These are phyloP conservation scores for Mythimna loreyi DNA, from an alignment of 2,888 invertebrate genomes.

Conservation along the genomic window DNA sequence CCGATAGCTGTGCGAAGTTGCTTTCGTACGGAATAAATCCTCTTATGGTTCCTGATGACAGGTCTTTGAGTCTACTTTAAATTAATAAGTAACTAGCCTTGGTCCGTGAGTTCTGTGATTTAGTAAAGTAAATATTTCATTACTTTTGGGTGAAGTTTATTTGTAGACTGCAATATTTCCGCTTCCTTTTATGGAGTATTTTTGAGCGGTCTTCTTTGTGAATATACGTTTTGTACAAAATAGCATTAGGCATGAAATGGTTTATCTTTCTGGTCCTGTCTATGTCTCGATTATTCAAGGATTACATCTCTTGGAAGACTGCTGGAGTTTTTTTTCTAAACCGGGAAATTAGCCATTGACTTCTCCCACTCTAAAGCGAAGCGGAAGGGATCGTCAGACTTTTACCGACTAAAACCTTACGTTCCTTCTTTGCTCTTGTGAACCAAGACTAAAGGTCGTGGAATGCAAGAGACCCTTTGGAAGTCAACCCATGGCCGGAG, in stretches of 20 bases:
- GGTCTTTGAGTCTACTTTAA: slow-evolving; percentile 21
- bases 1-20: slow-evolving; percentile 17
- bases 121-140: slow-evolving; percentile 4
- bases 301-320: too few species aligned
- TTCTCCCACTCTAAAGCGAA: too few species aligned
- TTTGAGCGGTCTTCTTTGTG: neutral
- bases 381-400: too few species aligned
- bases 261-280: neutral
- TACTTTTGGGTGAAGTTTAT: neutral
- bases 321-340: too few species aligned
- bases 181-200: neutral
- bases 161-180: neutral
- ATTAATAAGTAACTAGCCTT: slow-evolving; percentile 28
- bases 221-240: neutral
- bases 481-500: too few species aligned
- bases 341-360: too few species aligned
- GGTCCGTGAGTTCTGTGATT: neutral
- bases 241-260: too few species aligned
- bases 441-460: too few species aligned
- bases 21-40: slow-evolving; percentile 28
- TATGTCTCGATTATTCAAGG: too few species aligned
- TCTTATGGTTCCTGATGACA: slow-evolving; percentile 18
- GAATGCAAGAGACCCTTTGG: too few species aligned
- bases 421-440: too few species aligned
- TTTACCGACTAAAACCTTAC: too few species aligned